Evolutionary conservation across 2,113 vertebrate species (phyloP), one percentile per base, ranked within the genome.

Genomic region (Fregata magnificens): DNA sequence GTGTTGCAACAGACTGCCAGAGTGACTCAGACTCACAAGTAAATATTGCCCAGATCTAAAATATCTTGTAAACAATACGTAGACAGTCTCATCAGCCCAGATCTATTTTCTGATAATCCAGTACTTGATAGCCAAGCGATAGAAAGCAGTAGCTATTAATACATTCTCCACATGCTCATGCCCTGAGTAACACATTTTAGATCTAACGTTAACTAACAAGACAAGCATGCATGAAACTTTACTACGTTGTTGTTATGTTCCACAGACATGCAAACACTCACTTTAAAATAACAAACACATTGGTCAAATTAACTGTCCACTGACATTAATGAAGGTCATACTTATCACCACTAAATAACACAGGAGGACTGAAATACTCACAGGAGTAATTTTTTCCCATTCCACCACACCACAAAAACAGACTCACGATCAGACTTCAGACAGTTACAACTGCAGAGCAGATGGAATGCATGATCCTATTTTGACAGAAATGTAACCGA

Each of bases 81-180:
- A 98, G 98, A 96, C 98, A 94, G 98, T 88, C 96, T 94, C 93
- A 98, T 81, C 98, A 98, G 98, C 94, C 98, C 98, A 93, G 96
- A 76, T 96, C 97, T 99, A 99, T 99, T 99, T 99, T 98, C 98
- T 98, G 99, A 98, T 98, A 98, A 95, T 95, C 96, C 98, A 98
- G 98, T 89, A 88, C 98, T 76, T 95, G 98, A 98, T 97, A 98
- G 99, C 98, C 98, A 96, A 98, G 98, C 94, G 95, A 98, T 82
- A 97, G 98, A 97, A 97, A 98, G 98, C 97, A 88, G 91, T 94
- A 73, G 97, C 99, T 98, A 97, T 98, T 96, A 98, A 98, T 98
- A 98, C 97, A 99, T 98, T 98, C 97, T 80, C 94, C 18, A 97
- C 99, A 94, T 99, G 98, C 99, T 98, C 98, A 25, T 45, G 96